Evolutionary conservation across 2,888 invertebrate species (phyloP), one percentile per base, ranked within the genome.

Genomic region (Stenurella melanura): DNA sequence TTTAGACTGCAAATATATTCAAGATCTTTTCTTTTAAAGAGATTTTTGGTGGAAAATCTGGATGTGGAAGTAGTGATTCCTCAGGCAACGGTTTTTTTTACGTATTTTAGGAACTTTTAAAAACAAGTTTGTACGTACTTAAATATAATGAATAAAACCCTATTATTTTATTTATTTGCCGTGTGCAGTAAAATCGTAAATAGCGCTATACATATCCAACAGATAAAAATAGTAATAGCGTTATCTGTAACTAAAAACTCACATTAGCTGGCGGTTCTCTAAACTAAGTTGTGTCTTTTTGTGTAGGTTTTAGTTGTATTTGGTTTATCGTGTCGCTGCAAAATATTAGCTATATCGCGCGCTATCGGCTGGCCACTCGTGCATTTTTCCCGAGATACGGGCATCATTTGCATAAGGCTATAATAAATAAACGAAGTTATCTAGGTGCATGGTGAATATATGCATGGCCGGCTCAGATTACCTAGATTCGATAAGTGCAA

Each of bases 401-500:
- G 82, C 83, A 85, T 85, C 87, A 88, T 88, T 88, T 88, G 87
- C 88, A 88, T 88, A 88, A 88, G 87, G 87, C 85, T 83, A 88
- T 87, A 88, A 88, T 88, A 88, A 88, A 88, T 88, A 88, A 88
- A 86, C 85, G 86, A 86, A 88, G 86, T 87, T 88, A 88, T 88
- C 88, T 87, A 86, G 85, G 86, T 85, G 85, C 85, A 87, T 85
- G 84, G 85, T 82, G 84, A 80, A 85, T 83, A 81, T 84, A 85
- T 87, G 87, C 86, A 86, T 83, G 86, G 83, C 83, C 83, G 82
- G 84, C 80, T 86, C 82, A 86, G 88, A 88, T 88, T 87, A 87
- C 86, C 85, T 84, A 87, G 87, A 86, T 85, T 85, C 86, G 88
- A 88, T 88, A 88, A 87, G 78, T 80, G 77, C 73, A 76, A 78